phyloP scores from a whole-genome alignment of 2,888 invertebrate genomes.

The Spilarctia lutea region DNA sequence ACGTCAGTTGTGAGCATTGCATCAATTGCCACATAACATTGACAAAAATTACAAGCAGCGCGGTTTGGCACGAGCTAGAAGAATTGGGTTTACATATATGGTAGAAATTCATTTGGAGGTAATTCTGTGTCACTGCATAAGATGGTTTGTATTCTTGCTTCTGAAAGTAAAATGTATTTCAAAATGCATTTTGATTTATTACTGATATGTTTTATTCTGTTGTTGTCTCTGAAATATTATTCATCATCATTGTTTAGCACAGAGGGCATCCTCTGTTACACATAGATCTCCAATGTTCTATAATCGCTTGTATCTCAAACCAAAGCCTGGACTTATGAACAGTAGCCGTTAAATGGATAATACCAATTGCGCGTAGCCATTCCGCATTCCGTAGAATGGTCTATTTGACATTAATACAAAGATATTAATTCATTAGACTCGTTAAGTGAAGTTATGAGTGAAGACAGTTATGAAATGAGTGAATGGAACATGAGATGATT shows the following conservation, averaged over 20 bases:
- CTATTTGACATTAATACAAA: constrained; percentile 76
- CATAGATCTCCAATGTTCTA: not conserved
- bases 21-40: constrained; percentile 47
- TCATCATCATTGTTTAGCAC: not conserved
- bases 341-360: constrained; percentile 83
- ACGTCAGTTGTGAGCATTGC: constrained; percentile 46
- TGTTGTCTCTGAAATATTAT: not conserved
- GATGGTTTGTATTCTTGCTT: not conserved
- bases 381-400: constrained; percentile 81
- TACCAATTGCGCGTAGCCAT: constrained; percentile 79
- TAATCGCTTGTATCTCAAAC: constrained; percentile 45
- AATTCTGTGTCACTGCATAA: not conserved
- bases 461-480: constrained; percentile 23
- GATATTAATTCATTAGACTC: constrained; percentile 74
- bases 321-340: constrained; percentile 62
- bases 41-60: constrained; percentile 28
- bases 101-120: not conserved
- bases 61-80: constrained; percentile 27
- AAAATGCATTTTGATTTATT: not conserved
- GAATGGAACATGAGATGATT: constrained; percentile 43
- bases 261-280: not conserved
- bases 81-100: constrained; percentile 12
- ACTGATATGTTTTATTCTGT: not conserved
- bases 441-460: constrained; percentile 43
- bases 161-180: not conserved